Percentiles rank a stretch among this genome's conserved stretches.
phyloP scores from a whole-genome alignment of 1,140 invertebrate species.

The Cherax destructor region DNA sequence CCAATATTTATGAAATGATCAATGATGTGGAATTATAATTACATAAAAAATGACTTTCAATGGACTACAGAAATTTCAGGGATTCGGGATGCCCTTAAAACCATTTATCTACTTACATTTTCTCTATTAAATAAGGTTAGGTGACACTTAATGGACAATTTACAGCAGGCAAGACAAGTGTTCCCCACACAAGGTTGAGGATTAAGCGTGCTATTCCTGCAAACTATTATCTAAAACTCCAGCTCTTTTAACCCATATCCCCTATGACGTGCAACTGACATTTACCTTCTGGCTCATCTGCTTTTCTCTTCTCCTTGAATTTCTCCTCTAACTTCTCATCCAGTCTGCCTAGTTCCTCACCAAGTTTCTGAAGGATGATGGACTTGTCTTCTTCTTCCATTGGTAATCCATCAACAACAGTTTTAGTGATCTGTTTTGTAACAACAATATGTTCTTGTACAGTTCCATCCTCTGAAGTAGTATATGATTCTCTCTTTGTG shows the following conservation, averaged over 20 bases:
- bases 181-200: conserved; percentile 16
- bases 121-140: conserved; percentile 1
- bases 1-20: background rate
- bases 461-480: conserved; percentile 62
- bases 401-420: conserved; percentile 29
- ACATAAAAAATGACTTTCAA: background rate
- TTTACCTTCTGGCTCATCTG: conserved; percentile 62
- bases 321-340: conserved; percentile 71
- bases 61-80: background rate
- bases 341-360: conserved; percentile 69
- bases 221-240: conserved; percentile 37
- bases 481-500: conserved; percentile 58
- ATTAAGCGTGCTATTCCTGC: conserved; percentile 22
- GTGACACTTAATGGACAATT: conserved; percentile 30
- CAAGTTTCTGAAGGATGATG: conserved; percentile 67
- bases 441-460: conserved; percentile 67
- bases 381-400: conserved; percentile 61
- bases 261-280: conserved; percentile 41
- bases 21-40: too few species aligned
- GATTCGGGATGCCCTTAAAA: conserved; percentile 38
- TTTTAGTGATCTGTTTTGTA: conserved; percentile 46
- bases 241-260: conserved; percentile 18
- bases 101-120: conserved; percentile 47
- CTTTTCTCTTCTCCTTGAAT: conserved; percentile 71
- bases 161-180: conserved; percentile 52